Conservation (phyloP, 37 sponge, comb jelly and placozoan species). For the Eunapius fragilis region DNA sequence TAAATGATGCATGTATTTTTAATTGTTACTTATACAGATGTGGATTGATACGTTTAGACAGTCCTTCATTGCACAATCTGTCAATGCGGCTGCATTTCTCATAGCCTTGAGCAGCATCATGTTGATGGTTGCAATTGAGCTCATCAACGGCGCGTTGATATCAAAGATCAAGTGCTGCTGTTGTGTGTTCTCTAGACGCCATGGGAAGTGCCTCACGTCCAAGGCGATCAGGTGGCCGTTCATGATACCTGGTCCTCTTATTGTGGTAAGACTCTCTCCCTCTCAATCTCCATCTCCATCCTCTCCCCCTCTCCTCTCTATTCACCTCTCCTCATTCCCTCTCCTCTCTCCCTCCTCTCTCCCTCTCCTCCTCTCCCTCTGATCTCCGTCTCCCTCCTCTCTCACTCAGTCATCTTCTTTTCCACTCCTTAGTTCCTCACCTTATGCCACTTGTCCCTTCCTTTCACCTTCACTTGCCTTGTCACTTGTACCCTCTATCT, state of each 20-base stretch:
- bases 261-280: not conserved
- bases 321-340: not conserved
- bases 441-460: too few relatives aligned
- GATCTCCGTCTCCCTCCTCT: too few relatives aligned
- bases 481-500: too few relatives aligned
- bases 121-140: not conserved
- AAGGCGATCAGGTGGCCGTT: not conserved
- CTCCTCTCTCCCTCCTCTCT: too few relatives aligned
- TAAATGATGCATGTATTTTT: not conserved
- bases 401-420: too few relatives aligned
- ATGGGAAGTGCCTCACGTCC: not conserved
- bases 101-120: not conserved
- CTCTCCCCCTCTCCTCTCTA: not conserved
- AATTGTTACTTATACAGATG: not conserved
- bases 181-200: not conserved
- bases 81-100: not conserved
- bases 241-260: not conserved
- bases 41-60: not conserved
- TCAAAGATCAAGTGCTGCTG: not conserved
- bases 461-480: too few relatives aligned
- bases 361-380: too few relatives aligned
- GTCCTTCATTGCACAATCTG: not conserved
- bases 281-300: not conserved
- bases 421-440: too few relatives aligned
- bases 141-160: not conserved